Evolutionary conservation across 2,797 vertebrate genomes (phyloP).

Genomic region (Chanos chanos): DNA sequence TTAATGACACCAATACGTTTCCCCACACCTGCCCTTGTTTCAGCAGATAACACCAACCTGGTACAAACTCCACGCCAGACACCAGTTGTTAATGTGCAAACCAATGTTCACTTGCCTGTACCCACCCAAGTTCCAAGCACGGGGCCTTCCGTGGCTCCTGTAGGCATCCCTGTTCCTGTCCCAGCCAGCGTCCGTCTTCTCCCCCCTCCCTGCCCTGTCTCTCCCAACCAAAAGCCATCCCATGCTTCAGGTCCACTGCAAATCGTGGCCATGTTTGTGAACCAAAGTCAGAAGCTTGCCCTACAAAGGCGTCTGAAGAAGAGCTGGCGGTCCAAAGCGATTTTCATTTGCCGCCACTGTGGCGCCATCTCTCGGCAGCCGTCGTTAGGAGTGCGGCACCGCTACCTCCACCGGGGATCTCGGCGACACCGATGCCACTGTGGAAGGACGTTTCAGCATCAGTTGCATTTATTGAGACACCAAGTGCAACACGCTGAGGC

Average conservation of each 20-base stretch:
- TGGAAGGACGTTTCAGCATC: conserved; percentile 66
- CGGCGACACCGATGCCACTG: conserved; percentile 68
- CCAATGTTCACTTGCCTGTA: background rate
- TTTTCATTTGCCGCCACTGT: conserved; percentile 70
- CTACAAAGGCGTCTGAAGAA: conserved; percentile 41
- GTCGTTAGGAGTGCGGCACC: conserved; percentile 67
- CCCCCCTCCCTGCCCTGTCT: background rate
- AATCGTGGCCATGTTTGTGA: conserved; percentile 41
- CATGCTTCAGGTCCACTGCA: conserved; percentile 20
- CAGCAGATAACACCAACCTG: background rate
- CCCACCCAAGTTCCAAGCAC: background rate
- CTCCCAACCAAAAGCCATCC: no score
- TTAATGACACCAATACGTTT: no score
- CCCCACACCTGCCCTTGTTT: background rate
- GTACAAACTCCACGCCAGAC: background rate
- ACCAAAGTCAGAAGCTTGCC: conserved; percentile 39
- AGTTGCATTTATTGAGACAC: conserved; percentile 73
- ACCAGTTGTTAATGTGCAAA: background rate
- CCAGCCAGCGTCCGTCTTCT: background rate
- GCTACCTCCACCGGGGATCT: conserved; percentile 67
- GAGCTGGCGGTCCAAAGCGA: conserved; percentile 61
- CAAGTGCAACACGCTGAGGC: conserved; percentile 74
- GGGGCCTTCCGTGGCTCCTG: background rate
- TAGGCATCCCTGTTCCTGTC: background rate
- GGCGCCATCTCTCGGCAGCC: conserved; percentile 66